Evolutionary conservation across 2,113 vertebrate genomes (phyloP).

Genomic region (Albula goreensis): DNA sequence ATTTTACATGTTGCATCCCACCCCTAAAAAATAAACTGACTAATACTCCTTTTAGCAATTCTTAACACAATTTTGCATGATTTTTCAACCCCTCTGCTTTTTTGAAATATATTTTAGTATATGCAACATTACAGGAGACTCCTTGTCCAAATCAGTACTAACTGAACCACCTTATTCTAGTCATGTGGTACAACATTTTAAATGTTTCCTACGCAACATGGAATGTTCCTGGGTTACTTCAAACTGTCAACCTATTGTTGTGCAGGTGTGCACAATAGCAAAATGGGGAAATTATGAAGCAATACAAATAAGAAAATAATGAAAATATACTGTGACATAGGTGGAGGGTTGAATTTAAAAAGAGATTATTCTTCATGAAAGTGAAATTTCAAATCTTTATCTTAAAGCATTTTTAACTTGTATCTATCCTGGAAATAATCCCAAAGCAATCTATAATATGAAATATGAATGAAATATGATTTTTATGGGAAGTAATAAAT

Average conservation of each 20-base stretch:
- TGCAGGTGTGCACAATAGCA: no score
- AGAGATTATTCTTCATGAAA: no score
- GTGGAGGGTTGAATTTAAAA: no score
- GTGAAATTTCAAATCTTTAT: no score
- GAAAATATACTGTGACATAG: no score
- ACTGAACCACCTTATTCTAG: slow-evolving; percentile 8
- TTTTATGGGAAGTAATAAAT: neutral
- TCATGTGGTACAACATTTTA: neutral
- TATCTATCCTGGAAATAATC: no score
- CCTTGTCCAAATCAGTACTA: slow-evolving; percentile 15
- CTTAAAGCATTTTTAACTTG: no score
- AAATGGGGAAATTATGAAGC: no score
- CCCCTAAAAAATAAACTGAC: slow-evolving; percentile 73
- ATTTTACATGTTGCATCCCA: slow-evolving; percentile 94
- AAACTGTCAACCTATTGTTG: no score
- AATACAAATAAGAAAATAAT: no score
- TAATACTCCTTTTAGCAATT: slow-evolving; percentile 78
- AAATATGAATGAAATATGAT: no score
- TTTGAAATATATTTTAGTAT: slow-evolving; percentile 41
- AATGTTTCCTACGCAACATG: slow-evolving; percentile 51
- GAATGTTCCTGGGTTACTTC: slow-evolving; percentile 33
- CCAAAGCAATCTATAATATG: no score
- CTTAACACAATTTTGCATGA: slow-evolving; percentile 87
- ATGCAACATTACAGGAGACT: slow-evolving; percentile 7
- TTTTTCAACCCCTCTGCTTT: slow-evolving; percentile 76